Evolutionary conservation across 2,113 vertebrate genomes (phyloP), one percentile per base, ranked within the genome.

Genomic region (Nansenia antarctica): DNA sequence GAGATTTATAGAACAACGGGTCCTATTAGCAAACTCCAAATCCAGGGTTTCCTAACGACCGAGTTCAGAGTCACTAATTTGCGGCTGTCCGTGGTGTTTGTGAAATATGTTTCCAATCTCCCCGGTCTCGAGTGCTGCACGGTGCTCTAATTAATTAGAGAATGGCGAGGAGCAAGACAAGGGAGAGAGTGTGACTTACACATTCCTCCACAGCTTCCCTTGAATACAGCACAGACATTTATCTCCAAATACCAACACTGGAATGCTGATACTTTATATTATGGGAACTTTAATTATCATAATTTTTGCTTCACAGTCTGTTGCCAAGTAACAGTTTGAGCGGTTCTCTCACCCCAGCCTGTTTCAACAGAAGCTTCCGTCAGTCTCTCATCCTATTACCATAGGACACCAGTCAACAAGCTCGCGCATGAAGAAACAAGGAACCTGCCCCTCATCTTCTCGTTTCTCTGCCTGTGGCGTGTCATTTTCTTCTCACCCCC

Each of bases 391-490:
- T 72, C 76, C 73, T 32, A 74, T 62, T 69, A 62, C 47, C 18
- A 55, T n/a, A 52, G 59, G 70, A 70, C 34, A 52, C 24, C 34
- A 45, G 52, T 29, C 54, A 71, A 59, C 34, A 20, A 47, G 45
- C 39, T 34, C 49, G 73, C 27, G 65, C 62, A 47, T 61, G 63
- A 68, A 81, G 67, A 82, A 75, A 84, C 81, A 75, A 72, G 67
- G 68, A 37, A 70, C 67, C 70, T 72, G 62, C 55, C 24, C 45
- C 52, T 37, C 71, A 45, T n/a, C 31, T 69, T 70, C 58, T 74
- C 64, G 87, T 82, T 79, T 76, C 76, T 55, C 58, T 69, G 58
- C 67, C 68, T 78, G 57, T 82, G 81, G 87, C 52, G 67, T 65
- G 62, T 81, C 73, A 85, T 85, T 86, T 78, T 63, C 68, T 77